phyloP scores from a whole-genome alignment of 2,797 vertebrate genomes.

The Peromyscus eremicus region DNA sequence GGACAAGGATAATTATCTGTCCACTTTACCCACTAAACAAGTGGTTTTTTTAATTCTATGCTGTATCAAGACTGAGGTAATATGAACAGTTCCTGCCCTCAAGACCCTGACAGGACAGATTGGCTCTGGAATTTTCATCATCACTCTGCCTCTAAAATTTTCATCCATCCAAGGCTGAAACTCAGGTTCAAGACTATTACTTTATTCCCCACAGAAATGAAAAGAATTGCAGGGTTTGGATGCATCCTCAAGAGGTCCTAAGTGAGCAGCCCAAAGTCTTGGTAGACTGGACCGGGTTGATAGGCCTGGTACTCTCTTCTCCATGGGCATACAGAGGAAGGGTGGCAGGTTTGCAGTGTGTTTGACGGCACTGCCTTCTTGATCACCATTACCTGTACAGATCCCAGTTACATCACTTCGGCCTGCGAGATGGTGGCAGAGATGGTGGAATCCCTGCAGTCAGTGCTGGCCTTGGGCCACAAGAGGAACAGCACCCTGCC shows the following conservation, averaged over 20 bases:
- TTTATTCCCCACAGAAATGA: background rate
- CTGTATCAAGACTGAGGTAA: background rate
- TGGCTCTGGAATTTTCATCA: background rate
- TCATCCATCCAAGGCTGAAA: background rate
- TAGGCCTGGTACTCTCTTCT: rapidly evolving
- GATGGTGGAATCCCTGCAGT: conserved; percentile 95
- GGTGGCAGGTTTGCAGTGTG: rapidly evolving
- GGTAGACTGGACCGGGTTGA: too few relatives aligned
- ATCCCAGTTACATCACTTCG: conserved; percentile 77
- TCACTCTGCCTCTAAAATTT: background rate
- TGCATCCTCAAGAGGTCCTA: background rate
- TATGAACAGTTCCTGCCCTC: background rate
- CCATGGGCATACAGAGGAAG: rapidly evolving
- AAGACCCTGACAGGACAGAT: background rate
- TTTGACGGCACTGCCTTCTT: background rate
- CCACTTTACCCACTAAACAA: background rate
- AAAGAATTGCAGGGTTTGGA: background rate
- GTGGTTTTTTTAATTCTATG: too few relatives aligned
- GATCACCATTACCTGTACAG: conserved; percentile 71
- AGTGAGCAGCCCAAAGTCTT: background rate
- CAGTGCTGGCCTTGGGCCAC: conserved; percentile 93
- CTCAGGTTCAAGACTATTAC: background rate
- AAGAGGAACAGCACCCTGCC: conserved; percentile 91
- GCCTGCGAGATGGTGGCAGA: conserved; percentile 96
- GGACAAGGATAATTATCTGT: background rate